phyloP scores from a whole-genome alignment of 1,140 invertebrate species.

The Calliphora vicina region DNA sequence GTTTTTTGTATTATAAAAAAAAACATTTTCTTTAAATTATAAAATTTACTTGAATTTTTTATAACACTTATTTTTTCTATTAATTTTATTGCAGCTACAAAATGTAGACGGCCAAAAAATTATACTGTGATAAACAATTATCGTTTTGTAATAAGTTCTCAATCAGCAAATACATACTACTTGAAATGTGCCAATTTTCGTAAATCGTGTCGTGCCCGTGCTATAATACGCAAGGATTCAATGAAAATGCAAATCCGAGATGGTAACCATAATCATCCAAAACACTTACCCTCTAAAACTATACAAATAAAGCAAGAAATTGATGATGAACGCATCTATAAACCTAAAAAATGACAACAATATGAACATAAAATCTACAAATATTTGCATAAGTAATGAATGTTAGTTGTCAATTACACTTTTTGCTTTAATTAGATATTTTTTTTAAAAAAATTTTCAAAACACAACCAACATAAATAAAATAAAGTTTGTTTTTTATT shows the following conservation, averaged over 20 bases:
- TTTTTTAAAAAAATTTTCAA: too few relatives aligned
- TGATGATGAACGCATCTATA: neutral
- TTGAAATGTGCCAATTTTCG: constrained; percentile 58
- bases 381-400: too few relatives aligned
- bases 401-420: too few relatives aligned
- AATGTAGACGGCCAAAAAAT: neutral
- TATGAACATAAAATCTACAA: too few relatives aligned
- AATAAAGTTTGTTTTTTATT: too few relatives aligned
- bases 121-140: constrained; percentile 38
- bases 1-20: neutral
- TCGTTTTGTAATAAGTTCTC: constrained; percentile 57
- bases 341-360: neutral
- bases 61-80: neutral
- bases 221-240: constrained; percentile 51
- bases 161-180: constrained; percentile 50
- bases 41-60: neutral
- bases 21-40: too few relatives aligned
- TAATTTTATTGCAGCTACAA: neutral
- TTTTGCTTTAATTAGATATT: too few relatives aligned
- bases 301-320: neutral
- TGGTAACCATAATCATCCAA: constrained; percentile 50
- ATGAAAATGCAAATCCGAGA: constrained; percentile 46
- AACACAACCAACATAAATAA: too few relatives aligned
- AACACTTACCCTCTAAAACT: neutral
- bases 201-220: constrained; percentile 51